phyloP scores from a whole-genome alignment of 2,888 invertebrate species.

The Onchidella celtica region DNA sequence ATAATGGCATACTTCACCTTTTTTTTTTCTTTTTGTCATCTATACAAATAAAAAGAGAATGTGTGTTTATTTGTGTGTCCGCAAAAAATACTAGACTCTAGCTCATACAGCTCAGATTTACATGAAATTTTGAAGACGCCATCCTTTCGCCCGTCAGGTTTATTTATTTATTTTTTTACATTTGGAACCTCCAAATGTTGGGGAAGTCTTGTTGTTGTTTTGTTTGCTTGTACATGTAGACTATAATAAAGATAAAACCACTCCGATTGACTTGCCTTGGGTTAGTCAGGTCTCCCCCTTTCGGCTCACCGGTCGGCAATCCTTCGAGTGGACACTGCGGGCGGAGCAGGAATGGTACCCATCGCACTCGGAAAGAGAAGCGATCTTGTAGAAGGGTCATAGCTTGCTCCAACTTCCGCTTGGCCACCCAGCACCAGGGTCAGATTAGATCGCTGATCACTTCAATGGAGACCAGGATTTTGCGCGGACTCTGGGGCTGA shows the following conservation, averaged over 20 bases:
- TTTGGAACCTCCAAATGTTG: too few species aligned
- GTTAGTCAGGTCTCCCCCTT: slow-evolving; percentile 22
- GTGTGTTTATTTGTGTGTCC: too few species aligned
- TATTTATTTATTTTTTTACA: too few species aligned
- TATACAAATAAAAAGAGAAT: too few species aligned
- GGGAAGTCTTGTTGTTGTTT: too few species aligned
- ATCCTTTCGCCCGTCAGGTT: too few species aligned
- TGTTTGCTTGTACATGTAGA: too few species aligned
- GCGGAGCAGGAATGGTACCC: slow-evolving; percentile 75
- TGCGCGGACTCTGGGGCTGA: slow-evolving; percentile 29
- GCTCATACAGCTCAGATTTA: not conserved
- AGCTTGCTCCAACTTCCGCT: slow-evolving; percentile 74
- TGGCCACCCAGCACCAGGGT: slow-evolving; percentile 79
- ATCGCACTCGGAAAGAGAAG: slow-evolving; percentile 72
- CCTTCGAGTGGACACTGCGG: slow-evolving; percentile 73
- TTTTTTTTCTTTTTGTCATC: too few species aligned
- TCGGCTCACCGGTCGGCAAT: slow-evolving; percentile 55
- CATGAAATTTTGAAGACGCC: too few species aligned
- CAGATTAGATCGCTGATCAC: slow-evolving; percentile 77
- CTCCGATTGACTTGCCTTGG: slow-evolving; percentile 4
- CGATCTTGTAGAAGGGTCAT: slow-evolving; percentile 63
- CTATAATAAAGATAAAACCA: too few species aligned
- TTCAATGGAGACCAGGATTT: slow-evolving; percentile 64
- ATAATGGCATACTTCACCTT: too few species aligned
- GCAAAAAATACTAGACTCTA: not conserved